Evolutionary conservation across 1,140 invertebrate species (phyloP).

Genomic region (Drosophila murphyi): DNA sequence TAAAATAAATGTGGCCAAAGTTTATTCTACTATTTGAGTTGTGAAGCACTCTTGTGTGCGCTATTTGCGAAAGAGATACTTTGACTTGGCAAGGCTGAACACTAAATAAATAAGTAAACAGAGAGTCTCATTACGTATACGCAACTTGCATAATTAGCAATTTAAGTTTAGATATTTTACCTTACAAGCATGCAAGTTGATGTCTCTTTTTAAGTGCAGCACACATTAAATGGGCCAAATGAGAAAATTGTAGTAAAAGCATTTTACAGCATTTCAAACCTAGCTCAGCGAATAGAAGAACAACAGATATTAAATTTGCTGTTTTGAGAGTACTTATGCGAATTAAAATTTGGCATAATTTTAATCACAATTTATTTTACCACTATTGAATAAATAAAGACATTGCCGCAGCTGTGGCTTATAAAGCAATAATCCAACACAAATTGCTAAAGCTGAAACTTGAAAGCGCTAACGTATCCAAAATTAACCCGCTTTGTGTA

Average conservation of each 20-base stretch:
- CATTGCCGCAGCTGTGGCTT: no score
- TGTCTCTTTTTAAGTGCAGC: no score
- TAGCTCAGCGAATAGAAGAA: no score
- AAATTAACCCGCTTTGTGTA: neutral
- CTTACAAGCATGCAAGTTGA: neutral
- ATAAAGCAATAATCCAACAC: no score
- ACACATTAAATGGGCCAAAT: no score
- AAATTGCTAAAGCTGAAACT: neutral
- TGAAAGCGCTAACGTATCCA: neutral
- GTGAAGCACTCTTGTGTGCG: slow-evolving; percentile 22
- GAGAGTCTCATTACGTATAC: slow-evolving; percentile 1
- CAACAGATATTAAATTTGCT: no score
- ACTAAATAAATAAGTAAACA: neutral
- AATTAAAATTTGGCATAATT: no score
- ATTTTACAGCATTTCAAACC: no score
- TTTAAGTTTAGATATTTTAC: slow-evolving; percentile 4
- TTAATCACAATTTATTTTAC: no score
- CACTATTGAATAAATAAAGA: no score
- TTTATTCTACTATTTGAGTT: slow-evolving; percentile 41
- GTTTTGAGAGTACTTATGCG: no score
- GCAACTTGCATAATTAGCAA: slow-evolving; percentile 10
- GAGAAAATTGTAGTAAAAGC: no score
- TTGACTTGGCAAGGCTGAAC: slow-evolving; percentile 4
- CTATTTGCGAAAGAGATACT: slow-evolving; percentile 1
- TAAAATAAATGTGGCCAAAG: slow-evolving; percentile 34